Evolutionary conservation across 2,113 vertebrate genomes (phyloP), one percentile per base, ranked within the genome.

Genomic region (Antechinus flavipes): DNA sequence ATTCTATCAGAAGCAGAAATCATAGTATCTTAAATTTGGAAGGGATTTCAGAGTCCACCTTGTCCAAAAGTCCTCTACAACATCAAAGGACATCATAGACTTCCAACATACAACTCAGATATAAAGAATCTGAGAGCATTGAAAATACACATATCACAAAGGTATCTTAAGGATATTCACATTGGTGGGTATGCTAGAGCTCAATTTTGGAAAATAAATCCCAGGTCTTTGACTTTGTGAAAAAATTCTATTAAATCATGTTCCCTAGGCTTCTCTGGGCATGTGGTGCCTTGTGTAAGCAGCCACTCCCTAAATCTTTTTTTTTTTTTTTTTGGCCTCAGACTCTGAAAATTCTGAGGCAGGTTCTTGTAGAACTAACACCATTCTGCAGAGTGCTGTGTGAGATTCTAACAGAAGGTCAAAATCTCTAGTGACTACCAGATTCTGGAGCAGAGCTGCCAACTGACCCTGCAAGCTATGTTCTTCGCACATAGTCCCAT

Each of bases 311-410:
- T 23, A 42, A 23, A 56, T 25, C 24, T 25, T 56, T 25, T 25
- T 25, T 56, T 24, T 56, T 76, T 76, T 56, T 76, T 84, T 23
- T 84, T 84, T n/a, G 68, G 68, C n/a, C 35, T 16, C 68, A 84
- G 19, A 84, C 68, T 58, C 56, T 84, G 68, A 84, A 84, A 84
- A 84, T 1, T 52, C 58, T 35, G 92, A 56, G 54, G n/a, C 25
- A 42, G 0, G 25, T 0, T 30, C 24, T 47, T 0, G 0, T 56
- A 54, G 24, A 90, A 7, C 0, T 19, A 10, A n/a, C 3, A 50
- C 25, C 27, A 19, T 53, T 90, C 3, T 27, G 30, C 4, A 84
- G n/a, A 42, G 19, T 84, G 61, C 19, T 42, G 68, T 84, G 68
- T 84, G n/a, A 84, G 68, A 84, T 23, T 84, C n/a, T 23, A 84